phyloP scores from a whole-genome alignment of 2,113 vertebrate genomes.

The Ginglymostoma cirratum region DNA sequence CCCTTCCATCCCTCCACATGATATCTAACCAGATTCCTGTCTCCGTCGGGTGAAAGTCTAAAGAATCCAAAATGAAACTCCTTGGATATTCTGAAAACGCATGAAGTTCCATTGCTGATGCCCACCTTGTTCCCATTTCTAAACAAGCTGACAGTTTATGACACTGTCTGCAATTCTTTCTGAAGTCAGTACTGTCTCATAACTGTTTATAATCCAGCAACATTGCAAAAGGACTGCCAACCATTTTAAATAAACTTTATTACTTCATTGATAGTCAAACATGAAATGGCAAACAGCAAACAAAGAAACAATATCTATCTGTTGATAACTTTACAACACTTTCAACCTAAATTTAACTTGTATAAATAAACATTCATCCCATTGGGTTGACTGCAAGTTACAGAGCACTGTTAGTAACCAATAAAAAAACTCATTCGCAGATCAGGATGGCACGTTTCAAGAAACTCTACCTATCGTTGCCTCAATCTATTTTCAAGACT shows the following conservation, averaged over 20 bases:
- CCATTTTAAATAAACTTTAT: slow-evolving; percentile 32
- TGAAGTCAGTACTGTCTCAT: neutral
- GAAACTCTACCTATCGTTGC: neutral
- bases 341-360: neutral
- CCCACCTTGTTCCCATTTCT: neutral
- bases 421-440: neutral
- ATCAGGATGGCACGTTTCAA: neutral
- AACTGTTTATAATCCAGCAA: neutral
- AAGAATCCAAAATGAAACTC: neutral
- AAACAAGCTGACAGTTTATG: neutral
- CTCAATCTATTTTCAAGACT: neutral
- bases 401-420: slow-evolving; percentile 2
- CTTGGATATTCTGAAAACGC: neutral
- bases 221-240: neutral
- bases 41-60: neutral
- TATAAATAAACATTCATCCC: neutral
- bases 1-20: neutral
- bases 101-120: neutral
- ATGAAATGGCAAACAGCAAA: neutral
- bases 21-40: neutral
- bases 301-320: neutral
- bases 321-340: slow-evolving; percentile 9
- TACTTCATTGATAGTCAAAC: neutral
- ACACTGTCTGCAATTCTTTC: neutral
- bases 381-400: neutral